Percentiles rank a stretch among this genome's conserved stretches.
Evolutionary conservation across 2,113 vertebrate genomes (phyloP).

Genomic region (Tragelaphus buxtoni): DNA sequence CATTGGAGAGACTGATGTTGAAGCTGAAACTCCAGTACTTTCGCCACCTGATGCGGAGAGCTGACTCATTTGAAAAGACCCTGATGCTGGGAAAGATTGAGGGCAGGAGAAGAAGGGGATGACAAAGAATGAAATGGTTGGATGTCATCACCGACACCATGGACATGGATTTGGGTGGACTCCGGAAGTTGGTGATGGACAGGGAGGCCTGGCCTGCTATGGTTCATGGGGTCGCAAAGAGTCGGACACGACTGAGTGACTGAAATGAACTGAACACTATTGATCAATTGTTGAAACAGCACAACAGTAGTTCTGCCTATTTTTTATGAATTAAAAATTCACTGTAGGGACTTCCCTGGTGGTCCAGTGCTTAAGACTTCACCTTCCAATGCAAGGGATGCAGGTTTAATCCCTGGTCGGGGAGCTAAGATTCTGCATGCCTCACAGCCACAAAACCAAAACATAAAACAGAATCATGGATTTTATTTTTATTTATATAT

Average conservation of each 20-base stretch:
- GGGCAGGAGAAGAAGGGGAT: neutral
- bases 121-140: neutral
- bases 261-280: neutral
- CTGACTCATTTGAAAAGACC: neutral
- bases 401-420: neutral
- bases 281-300: neutral
- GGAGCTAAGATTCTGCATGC: neutral
- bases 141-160: neutral
- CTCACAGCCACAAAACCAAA: neutral
- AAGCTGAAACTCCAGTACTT: neutral
- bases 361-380: neutral
- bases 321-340: neutral
- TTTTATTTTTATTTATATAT: neutral
- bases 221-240: neutral
- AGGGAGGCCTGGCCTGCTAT: neutral
- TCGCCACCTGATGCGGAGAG: neutral
- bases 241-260: rapidly evolving
- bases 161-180: neutral
- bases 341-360: neutral
- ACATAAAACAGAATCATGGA: neutral
- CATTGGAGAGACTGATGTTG: neutral
- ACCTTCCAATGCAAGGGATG: neutral
- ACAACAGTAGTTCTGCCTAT: neutral
- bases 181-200: neutral
- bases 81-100: neutral